Evolutionary conservation across 2,797 vertebrate genomes (phyloP).

Genomic region (Chiroxiphia lanceolata): DNA sequence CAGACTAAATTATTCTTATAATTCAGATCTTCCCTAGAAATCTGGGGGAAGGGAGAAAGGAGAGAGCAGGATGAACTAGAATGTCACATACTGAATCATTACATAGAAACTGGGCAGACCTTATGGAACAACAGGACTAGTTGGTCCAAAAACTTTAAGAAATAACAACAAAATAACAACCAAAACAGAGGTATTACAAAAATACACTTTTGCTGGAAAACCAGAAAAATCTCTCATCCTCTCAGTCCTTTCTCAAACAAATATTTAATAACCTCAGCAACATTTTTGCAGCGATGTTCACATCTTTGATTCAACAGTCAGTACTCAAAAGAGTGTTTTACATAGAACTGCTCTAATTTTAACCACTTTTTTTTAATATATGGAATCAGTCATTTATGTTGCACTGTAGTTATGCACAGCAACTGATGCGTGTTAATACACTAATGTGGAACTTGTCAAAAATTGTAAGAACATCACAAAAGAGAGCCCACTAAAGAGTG

Average conservation of each 20-base stretch:
- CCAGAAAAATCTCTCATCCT: neutral
- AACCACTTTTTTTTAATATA: neutral
- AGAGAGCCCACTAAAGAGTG: neutral
- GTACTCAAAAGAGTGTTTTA: neutral
- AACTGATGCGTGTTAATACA: neutral
- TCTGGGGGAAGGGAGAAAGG: neutral
- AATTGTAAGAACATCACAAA: neutral
- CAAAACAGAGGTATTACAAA: neutral
- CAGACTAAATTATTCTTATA: neutral
- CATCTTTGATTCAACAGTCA: neutral
- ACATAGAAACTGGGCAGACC: neutral
- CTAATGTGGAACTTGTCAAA: neutral
- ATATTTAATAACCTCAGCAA: neutral
- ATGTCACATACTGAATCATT: neutral
- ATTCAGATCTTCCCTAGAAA: neutral
- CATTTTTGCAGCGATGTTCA: neutral
- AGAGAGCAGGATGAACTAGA: neutral
- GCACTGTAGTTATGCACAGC: neutral
- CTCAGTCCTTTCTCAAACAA: neutral
- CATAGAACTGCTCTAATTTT: neutral
- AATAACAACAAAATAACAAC: neutral
- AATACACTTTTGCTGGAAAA: neutral
- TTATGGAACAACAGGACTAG: neutral
- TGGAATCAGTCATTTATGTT: neutral
- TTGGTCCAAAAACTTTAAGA: neutral